Evolutionary conservation across 2,797 vertebrate species (phyloP).

Genomic region (Presbytis comata): DNA sequence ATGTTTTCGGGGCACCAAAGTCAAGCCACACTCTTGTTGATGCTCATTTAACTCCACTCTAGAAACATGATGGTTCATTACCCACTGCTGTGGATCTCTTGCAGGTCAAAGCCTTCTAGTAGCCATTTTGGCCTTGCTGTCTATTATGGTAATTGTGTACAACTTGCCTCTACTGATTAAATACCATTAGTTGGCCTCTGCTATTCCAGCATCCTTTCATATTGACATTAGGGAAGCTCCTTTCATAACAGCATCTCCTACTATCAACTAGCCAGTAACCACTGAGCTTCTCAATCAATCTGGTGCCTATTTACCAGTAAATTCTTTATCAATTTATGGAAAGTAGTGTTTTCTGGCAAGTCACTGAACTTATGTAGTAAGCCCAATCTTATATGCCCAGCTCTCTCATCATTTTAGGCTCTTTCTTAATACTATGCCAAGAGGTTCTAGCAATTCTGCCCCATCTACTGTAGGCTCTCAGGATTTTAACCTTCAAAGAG

Average conservation of each 20-base stretch:
- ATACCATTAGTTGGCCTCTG: not conserved
- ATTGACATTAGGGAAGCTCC: not conserved
- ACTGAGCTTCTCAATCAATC: not conserved
- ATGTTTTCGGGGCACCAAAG: not conserved
- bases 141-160: not conserved
- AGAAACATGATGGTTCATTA: not conserved
- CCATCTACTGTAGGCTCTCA: not conserved
- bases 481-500: not conserved
- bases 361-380: not conserved
- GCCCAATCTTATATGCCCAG: no score
- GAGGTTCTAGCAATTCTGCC: not conserved
- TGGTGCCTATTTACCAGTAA: not conserved
- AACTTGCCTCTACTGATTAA: not conserved
- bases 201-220: not conserved
- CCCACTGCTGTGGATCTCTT: not conserved
- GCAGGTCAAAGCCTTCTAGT: not conserved
- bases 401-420: not conserved
- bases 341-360: not conserved
- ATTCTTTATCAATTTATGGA: not conserved
- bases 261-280: not conserved
- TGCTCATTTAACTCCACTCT: not conserved
- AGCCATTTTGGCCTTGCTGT: not conserved
- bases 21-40: not conserved
- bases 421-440: not conserved
- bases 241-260: not conserved